These are phyloP conservation scores for Falcaria lacertinaria DNA, from an alignment of 2,888 invertebrate species.

Conservation along the genomic window DNA sequence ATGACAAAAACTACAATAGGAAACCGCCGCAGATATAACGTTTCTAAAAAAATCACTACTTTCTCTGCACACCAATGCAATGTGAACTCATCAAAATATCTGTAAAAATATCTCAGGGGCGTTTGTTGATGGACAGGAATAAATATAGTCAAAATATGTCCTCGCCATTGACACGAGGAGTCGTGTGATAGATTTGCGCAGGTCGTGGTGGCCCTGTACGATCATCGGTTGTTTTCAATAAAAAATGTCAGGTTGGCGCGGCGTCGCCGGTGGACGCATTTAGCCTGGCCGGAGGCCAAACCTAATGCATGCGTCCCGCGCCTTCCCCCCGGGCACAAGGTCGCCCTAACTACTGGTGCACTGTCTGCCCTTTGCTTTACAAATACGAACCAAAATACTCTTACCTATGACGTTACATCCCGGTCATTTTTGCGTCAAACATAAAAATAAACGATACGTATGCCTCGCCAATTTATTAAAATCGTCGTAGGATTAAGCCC, in stretches of 20 bases:
- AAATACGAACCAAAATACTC: neutral
- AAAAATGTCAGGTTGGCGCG: slow-evolving; percentile 74
- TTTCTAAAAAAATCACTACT: slow-evolving; percentile 19
- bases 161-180: slow-evolving; percentile 77
- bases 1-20: slow-evolving; percentile 38
- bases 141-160: slow-evolving; percentile 65
- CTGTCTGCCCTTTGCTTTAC: slow-evolving; percentile 21
- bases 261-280: slow-evolving; percentile 60
- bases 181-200: slow-evolving; percentile 65
- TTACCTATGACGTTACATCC: neutral
- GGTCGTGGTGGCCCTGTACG: slow-evolving; percentile 56
- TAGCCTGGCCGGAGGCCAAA: slow-evolving; percentile 70
- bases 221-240: slow-evolving; percentile 73
- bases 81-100: neutral
- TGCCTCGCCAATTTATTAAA: neutral
- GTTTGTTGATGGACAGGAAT: slow-evolving; percentile 52
- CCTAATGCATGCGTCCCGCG: slow-evolving; percentile 61
- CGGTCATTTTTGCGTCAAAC: neutral
- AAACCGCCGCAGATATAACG: slow-evolving; percentile 39
- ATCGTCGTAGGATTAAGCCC: too few species aligned
- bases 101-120: slow-evolving; percentile 34
- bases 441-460: too few species aligned
- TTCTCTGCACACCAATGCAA: neutral
- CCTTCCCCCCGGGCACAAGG: slow-evolving; percentile 55
- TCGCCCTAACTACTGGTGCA: slow-evolving; percentile 48